Conservation (phyloP, 1,140 invertebrate genomes). For the Zaprionus lachaisei region DNA sequence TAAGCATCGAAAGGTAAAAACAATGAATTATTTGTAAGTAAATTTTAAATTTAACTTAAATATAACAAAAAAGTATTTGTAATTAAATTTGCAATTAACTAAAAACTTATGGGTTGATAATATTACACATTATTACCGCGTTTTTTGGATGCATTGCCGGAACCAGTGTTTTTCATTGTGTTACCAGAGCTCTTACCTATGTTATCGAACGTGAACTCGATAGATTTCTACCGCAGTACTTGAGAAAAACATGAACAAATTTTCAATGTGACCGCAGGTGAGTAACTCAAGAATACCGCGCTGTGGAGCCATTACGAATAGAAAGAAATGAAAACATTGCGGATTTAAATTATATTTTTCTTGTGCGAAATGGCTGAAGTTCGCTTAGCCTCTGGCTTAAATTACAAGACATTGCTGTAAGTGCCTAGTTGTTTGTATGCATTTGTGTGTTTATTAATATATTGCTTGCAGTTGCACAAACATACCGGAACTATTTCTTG, state of each 20-base stretch:
- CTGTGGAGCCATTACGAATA: background rate
- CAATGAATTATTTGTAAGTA: background rate
- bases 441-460: background rate
- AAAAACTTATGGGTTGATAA: background rate
- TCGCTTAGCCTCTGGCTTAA: constrained; percentile 35
- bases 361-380: constrained; percentile 48
- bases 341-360: background rate
- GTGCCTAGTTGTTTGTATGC: constrained; percentile 1
- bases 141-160: background rate
- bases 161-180: constrained; percentile 2
- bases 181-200: background rate
- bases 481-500: constrained; percentile 88
- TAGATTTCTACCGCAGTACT: background rate
- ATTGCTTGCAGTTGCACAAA: constrained; percentile 86
- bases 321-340: constrained; percentile 7
- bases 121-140: background rate
- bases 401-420: constrained; percentile 71
- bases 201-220: constrained; percentile 7
- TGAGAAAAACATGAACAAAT: background rate
- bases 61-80: background rate
- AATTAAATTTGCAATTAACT: background rate
- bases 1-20: background rate
- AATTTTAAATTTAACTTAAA: background rate
- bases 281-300: background rate
- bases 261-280: constrained; percentile 3